Percentiles rank a stretch among this genome's conserved stretches.
Conservation (phyloP, 1,140 invertebrate species). For the Venustaconcha ellipsiformis region DNA sequence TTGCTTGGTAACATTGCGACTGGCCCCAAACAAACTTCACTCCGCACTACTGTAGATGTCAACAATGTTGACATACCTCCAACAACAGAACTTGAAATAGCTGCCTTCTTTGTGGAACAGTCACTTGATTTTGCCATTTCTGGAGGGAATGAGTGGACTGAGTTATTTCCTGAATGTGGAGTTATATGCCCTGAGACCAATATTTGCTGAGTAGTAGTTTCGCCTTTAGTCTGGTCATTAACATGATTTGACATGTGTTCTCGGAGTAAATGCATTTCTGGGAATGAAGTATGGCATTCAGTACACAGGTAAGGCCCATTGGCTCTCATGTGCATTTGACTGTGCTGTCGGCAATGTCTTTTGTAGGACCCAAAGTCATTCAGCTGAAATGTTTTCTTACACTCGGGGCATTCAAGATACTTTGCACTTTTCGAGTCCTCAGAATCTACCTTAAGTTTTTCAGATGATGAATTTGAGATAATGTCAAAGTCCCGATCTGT, state of each 20-base stretch:
- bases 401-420: slow-evolving; percentile 57
- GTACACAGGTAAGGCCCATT: slow-evolving; percentile 41
- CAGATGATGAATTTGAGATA: background rate
- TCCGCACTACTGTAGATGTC: background rate
- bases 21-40: background rate
- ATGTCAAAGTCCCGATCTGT: background rate
- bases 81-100: background rate
- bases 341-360: slow-evolving; percentile 60
- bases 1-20: slow-evolving; percentile 5
- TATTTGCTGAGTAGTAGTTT: background rate
- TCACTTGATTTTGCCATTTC: background rate
- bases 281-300: slow-evolving; percentile 39
- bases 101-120: background rate
- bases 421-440: slow-evolving; percentile 39
- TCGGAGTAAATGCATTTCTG: slow-evolving; percentile 37
- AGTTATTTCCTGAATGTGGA: slow-evolving; percentile 7
- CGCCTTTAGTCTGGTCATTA: slow-evolving; percentile 11
- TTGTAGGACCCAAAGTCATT: slow-evolving; percentile 67
- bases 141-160: background rate
- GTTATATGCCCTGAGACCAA: background rate
- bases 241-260: slow-evolving; percentile 36
- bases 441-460: background rate
- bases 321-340: slow-evolving; percentile 21
- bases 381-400: slow-evolving; percentile 59
- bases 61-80: background rate